phyloP scores from a whole-genome alignment of 2,888 invertebrate genomes.

The Homarus gammarus region DNA sequence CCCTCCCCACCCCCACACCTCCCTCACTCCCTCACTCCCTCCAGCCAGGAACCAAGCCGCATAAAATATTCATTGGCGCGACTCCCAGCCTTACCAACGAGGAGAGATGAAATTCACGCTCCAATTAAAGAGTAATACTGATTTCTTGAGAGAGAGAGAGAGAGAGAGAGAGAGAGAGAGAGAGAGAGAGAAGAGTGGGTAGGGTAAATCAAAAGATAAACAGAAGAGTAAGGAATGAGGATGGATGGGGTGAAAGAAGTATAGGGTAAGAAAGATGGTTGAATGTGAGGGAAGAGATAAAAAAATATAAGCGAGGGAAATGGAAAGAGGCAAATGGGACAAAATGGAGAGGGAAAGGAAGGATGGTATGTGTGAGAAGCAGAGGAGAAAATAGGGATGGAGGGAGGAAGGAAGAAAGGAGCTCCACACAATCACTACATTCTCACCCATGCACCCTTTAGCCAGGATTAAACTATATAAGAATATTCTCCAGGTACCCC shows the following conservation, averaged over 20 bases:
- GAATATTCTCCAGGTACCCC: too few species aligned
- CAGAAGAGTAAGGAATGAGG: neutral
- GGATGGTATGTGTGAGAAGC: constrained; percentile 33
- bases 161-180: constrained; percentile 10
- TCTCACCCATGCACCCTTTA: too few species aligned
- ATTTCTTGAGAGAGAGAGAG: constrained; percentile 22
- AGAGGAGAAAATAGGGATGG: constrained; percentile 14
- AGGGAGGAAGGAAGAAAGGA: neutral
- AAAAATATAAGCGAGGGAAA: neutral
- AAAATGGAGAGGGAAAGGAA: constrained; percentile 23
- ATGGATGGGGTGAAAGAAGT: constrained; percentile 3
- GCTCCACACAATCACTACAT: too few species aligned
- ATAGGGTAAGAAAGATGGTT: neutral
- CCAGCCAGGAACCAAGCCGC: too few species aligned
- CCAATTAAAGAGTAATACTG: too few species aligned
- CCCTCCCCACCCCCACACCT: too few species aligned
- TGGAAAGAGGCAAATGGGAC: neutral
- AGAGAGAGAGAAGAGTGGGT: neutral
- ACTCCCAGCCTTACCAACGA: too few species aligned
- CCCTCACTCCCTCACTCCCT: too few species aligned
- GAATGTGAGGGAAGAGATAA: neutral
- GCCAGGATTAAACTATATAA: too few species aligned
- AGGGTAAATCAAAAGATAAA: neutral
- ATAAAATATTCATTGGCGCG: too few species aligned
- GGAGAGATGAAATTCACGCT: too few species aligned